These are phyloP conservation scores for Halcyon chelicuti DNA, from an alignment of 2,797 vertebrate species.

Conservation along the genomic window DNA sequence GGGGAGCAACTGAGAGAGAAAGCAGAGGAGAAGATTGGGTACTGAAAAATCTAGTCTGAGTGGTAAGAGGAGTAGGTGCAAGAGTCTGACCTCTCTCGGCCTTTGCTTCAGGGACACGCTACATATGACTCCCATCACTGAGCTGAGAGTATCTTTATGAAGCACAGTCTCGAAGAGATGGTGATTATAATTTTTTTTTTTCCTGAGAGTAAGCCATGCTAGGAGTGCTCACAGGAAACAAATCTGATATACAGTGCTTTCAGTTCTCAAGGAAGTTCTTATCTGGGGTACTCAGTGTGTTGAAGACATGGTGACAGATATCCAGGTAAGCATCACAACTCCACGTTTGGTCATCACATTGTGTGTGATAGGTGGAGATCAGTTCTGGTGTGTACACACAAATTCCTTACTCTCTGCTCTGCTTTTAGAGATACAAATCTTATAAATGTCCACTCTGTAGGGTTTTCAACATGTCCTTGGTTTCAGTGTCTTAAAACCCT, in stretches of 20 bases:
- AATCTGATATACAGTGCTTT: not conserved
- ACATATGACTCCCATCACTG: rapidly evolving
- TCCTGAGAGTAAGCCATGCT: not conserved
- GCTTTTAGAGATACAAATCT: not conserved
- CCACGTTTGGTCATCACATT: rapidly evolving
- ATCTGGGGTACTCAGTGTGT: not conserved
- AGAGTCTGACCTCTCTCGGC: not conserved
- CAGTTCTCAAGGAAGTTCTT: not conserved
- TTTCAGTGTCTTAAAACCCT: not conserved
- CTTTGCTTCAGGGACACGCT: not conserved
- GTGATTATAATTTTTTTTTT: not conserved
- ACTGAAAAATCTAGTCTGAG: not conserved
- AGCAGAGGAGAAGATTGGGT: not conserved
- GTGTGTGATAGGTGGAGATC: not conserved
- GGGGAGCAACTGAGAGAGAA: not conserved
- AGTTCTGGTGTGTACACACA: not conserved
- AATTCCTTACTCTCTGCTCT: not conserved
- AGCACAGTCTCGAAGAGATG: not conserved
- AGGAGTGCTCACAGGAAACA: not conserved
- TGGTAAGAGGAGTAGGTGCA: not conserved
- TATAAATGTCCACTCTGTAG: not conserved
- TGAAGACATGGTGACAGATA: not conserved
- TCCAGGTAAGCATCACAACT: not conserved
- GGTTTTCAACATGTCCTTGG: not conserved
- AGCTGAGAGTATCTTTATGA: not conserved